Evolutionary conservation across 2,797 vertebrate species (phyloP).

Genomic region (Knipowitschia caucasica): DNA sequence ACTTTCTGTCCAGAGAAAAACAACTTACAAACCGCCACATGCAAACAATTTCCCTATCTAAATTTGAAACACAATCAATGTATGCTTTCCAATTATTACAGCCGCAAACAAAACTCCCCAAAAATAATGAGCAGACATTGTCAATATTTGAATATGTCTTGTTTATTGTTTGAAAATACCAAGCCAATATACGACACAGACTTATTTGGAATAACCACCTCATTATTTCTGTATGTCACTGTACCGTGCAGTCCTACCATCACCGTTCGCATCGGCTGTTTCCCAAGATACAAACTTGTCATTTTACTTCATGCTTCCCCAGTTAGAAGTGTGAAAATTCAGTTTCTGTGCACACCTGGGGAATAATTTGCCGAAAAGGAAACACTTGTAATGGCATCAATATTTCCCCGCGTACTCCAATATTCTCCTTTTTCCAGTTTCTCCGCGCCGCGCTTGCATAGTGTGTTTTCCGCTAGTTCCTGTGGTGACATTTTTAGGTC

Average conservation of each 20-base stretch:
- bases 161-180: constrained; percentile 2
- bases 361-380: constrained; percentile 27
- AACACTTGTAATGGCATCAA: constrained; percentile 21
- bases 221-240: constrained; percentile 4
- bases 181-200: background rate
- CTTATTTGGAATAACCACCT: background rate
- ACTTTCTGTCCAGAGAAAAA: background rate
- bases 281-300: constrained; percentile 4
- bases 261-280: background rate
- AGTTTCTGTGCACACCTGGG: constrained; percentile 7
- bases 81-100: background rate
- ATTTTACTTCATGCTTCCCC: background rate
- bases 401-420: constrained; percentile 18
- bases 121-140: background rate
- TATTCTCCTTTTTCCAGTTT: constrained; percentile 25
- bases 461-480: constrained; percentile 9
- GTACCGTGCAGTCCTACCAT: background rate
- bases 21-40: background rate
- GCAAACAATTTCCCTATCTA: background rate
- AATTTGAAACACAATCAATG: background rate
- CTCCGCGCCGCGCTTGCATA: constrained; percentile 8
- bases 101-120: background rate
- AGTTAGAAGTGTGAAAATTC: background rate
- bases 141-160: background rate
- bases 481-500: constrained; percentile 72